Evolutionary conservation across 2,797 vertebrate genomes (phyloP).

Genomic region (Gymnopithys bicolor): DNA sequence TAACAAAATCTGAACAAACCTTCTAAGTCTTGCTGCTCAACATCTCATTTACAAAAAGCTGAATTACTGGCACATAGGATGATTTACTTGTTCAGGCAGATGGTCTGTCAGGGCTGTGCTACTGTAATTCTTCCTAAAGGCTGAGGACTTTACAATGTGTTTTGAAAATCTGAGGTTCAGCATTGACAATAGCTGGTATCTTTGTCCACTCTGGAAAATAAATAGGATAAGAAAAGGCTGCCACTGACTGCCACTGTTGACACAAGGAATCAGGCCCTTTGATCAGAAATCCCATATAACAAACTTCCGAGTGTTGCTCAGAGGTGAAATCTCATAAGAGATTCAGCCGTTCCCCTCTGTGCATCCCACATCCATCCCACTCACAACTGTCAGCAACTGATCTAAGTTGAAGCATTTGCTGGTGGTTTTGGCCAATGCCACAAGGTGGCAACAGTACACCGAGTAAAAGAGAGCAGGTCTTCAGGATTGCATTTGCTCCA

Average conservation of each 20-base stretch:
- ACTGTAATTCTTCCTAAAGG: neutral
- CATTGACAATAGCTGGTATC: neutral
- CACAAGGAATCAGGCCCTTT: neutral
- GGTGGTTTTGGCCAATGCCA: neutral
- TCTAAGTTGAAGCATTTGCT: fast-evolving
- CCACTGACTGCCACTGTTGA: neutral
- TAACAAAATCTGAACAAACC: neutral
- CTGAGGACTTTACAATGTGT: neutral
- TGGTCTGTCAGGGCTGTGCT: neutral
- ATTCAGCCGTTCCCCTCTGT: fast-evolving
- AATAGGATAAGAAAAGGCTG: neutral
- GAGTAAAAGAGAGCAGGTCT: neutral
- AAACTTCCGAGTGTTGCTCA: neutral
- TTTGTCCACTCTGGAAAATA: neutral
- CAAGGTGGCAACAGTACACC: conserved; percentile 1
- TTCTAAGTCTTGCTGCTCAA: neutral
- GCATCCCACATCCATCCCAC: neutral
- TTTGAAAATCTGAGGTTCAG: neutral
- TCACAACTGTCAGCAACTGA: fast-evolving
- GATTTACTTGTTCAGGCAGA: neutral
- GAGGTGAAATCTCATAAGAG: neutral
- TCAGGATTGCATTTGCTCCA: neutral
- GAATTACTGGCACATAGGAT: neutral
- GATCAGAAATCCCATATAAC: fast-evolving
- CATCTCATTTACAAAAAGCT: neutral